These are phyloP conservation scores for Agriopis marginaria DNA, from an alignment of 2,888 invertebrate genomes.

Conservation along the genomic window DNA sequence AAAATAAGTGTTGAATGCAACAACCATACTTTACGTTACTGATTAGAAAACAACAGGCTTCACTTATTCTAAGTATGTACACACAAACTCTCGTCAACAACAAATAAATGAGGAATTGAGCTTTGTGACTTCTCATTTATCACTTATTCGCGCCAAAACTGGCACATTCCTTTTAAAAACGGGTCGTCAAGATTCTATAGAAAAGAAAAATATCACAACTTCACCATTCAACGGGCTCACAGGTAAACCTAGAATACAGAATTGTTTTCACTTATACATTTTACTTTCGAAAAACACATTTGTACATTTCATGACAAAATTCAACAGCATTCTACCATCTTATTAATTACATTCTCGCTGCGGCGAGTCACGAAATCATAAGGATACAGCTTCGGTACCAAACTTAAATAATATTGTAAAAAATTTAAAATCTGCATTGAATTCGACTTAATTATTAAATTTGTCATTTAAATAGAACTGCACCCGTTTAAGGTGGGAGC, in stretches of 20 bases:
- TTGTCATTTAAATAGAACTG: conserved; percentile 86
- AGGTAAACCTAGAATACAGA: conserved; percentile 83
- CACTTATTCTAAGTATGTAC: conserved; percentile 84
- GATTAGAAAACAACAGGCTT: conserved; percentile 79
- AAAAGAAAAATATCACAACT: conserved; percentile 85
- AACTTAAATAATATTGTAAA: conserved; percentile 76
- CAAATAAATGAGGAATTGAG: conserved; percentile 77
- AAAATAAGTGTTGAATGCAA: conserved; percentile 64
- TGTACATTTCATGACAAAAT: conserved; percentile 86
- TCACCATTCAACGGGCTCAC: conserved; percentile 76
- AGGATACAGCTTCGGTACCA: conserved; percentile 79
- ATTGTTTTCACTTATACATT: conserved; percentile 80
- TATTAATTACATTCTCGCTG: conserved; percentile 76
- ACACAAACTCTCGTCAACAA: conserved; percentile 81
- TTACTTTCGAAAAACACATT: conserved; percentile 84
- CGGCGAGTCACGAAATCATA: conserved; percentile 66
- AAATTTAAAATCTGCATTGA: conserved; percentile 81
- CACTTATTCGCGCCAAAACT: conserved; percentile 63
- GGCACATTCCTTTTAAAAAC: conserved; percentile 60
- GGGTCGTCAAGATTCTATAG: conserved; percentile 50
- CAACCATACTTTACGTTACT: conserved; percentile 69
- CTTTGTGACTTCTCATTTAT: conserved; percentile 76
- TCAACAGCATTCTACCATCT: conserved; percentile 85
- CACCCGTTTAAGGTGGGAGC: conserved; percentile 85
- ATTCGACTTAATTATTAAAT: conserved; percentile 82